These are phyloP conservation scores for Conopomorpha cramerella DNA, from an alignment of 1,140 invertebrate genomes.

Conservation along the genomic window DNA sequence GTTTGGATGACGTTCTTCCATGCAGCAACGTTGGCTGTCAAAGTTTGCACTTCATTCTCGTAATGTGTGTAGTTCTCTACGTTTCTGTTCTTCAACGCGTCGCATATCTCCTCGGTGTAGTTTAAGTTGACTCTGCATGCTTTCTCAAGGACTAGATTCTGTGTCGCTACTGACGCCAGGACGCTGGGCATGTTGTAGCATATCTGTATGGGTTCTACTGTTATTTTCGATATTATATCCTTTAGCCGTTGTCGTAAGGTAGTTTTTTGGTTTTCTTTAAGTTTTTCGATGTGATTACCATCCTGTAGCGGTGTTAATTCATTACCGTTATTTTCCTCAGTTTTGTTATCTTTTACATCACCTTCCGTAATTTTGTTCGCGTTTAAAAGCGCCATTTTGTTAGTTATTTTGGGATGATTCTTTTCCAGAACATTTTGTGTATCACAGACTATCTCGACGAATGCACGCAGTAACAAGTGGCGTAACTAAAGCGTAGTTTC, in stretches of 20 bases:
- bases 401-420: too few relatives aligned
- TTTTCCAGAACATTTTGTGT: too few relatives aligned
- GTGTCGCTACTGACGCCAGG: slow-evolving; percentile 73
- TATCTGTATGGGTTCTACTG: slow-evolving; percentile 78
- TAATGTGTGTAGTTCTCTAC: slow-evolving; percentile 72
- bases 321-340: slow-evolving; percentile 12
- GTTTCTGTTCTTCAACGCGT: slow-evolving; percentile 69
- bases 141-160: slow-evolving; percentile 85
- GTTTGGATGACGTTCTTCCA: slow-evolving; percentile 82
- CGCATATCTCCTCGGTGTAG: slow-evolving; percentile 70
- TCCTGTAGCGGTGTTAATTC: slow-evolving; percentile 28
- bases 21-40: slow-evolving; percentile 74
- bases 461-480: too few relatives aligned
- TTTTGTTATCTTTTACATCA: slow-evolving; percentile 3
- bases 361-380: too few relatives aligned
- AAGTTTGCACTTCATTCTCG: slow-evolving; percentile 73
- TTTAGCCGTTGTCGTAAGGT: slow-evolving; percentile 57
- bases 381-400: too few relatives aligned
- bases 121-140: slow-evolving; percentile 80
- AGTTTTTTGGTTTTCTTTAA: slow-evolving; percentile 11
- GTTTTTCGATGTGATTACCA: slow-evolving; percentile 9
- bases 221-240: slow-evolving; percentile 67
- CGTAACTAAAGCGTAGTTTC: too few relatives aligned
- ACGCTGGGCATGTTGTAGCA: slow-evolving; percentile 81
- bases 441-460: too few relatives aligned